These are phyloP conservation scores for Cinclus mexicanus DNA, from an alignment of 2,113 vertebrate genomes.

Conservation along the genomic window DNA sequence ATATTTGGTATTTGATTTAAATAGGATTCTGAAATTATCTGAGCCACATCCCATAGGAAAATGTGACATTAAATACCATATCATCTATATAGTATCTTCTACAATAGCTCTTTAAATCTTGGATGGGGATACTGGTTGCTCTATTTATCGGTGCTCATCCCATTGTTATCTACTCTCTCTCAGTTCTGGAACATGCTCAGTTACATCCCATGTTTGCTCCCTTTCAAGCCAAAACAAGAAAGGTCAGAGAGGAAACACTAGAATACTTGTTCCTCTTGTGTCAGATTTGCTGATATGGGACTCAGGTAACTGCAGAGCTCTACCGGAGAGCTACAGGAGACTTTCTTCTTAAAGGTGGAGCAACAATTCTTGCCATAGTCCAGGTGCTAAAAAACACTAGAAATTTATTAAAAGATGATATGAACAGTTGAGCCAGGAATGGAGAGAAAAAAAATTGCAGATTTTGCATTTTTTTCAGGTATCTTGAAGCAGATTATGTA, in stretches of 20 bases:
- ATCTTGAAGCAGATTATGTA: not conserved
- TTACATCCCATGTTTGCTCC: not conserved
- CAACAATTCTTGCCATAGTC: not conserved
- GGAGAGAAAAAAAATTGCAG: not conserved
- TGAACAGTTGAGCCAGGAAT: not conserved
- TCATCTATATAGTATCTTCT: not conserved
- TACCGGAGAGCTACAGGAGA: not conserved
- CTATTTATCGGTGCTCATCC: not conserved
- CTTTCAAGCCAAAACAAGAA: not conserved
- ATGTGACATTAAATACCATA: not conserved
- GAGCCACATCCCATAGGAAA: not conserved
- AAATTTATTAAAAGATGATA: not conserved
- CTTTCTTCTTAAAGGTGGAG: not conserved
- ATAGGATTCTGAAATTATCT: not conserved
- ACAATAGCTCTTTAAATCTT: not conserved
- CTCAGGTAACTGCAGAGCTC: not conserved
- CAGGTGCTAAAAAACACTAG: not conserved
- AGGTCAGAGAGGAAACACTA: not conserved
- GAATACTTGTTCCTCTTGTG: not conserved
- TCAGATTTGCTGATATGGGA: not conserved
- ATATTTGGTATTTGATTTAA: not conserved
- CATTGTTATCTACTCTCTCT: not conserved
- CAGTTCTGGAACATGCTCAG: not conserved
- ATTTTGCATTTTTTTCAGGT: not conserved
- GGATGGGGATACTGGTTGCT: not conserved